These are phyloP conservation scores for Notodonta ziczac DNA, from an alignment of 2,888 invertebrate species.

Conservation along the genomic window DNA sequence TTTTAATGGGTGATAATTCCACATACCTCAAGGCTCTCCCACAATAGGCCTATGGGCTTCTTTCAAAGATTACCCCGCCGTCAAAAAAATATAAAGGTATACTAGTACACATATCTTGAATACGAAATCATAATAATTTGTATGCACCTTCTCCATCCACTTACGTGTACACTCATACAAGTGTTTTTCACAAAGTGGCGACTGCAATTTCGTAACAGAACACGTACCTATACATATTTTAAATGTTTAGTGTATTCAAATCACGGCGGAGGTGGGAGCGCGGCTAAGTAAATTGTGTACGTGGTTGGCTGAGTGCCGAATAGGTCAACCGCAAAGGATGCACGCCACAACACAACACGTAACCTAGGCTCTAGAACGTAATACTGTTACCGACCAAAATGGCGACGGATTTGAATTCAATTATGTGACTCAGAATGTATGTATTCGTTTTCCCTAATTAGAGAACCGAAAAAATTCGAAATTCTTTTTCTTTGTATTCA, in stretches of 20 bases:
- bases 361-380: slow-evolving; percentile 37
- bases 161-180: slow-evolving; percentile 4
- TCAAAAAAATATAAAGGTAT: too few relatives aligned
- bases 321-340: slow-evolving; percentile 63
- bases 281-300: slow-evolving; percentile 81
- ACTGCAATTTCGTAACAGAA: slow-evolving; percentile 30
- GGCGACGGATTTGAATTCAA: slow-evolving; percentile 33
- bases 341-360: slow-evolving; percentile 44
- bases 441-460: not conserved
- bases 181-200: slow-evolving; percentile 25
- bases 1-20: too few relatives aligned
- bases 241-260: slow-evolving; percentile 66
- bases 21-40: too few relatives aligned
- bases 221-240: slow-evolving; percentile 20
- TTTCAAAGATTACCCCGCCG: too few relatives aligned
- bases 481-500: too few relatives aligned
- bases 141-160: slow-evolving; percentile 9
- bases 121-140: not conserved
- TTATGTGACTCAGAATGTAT: slow-evolving; percentile 9
- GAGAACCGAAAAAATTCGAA: not conserved
- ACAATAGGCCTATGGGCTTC: too few relatives aligned
- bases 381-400: slow-evolving; percentile 37
- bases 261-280: slow-evolving; percentile 66
- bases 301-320: slow-evolving; percentile 80
- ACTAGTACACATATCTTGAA: too few relatives aligned